Evolutionary conservation across 2,113 vertebrate species (phyloP).

Genomic region (Syrrhaptes paradoxus): DNA sequence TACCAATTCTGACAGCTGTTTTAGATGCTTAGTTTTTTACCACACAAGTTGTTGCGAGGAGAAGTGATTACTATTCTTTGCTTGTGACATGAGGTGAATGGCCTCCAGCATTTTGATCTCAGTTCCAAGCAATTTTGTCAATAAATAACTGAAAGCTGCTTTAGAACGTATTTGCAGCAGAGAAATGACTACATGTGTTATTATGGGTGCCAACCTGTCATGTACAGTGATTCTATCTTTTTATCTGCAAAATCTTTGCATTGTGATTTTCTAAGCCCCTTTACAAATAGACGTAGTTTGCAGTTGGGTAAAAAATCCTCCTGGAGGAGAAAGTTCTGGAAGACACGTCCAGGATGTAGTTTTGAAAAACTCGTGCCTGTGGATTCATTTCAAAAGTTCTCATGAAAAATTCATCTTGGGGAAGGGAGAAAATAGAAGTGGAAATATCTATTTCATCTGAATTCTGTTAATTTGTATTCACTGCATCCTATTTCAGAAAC

Average conservation of each 20-base stretch:
- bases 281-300: neutral
- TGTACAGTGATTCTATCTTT: constrained; percentile 26
- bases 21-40: neutral
- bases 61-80: neutral
- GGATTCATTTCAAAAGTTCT: neutral
- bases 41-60: neutral
- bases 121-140: neutral
- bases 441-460: neutral
- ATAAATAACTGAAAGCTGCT: constrained; percentile 33
- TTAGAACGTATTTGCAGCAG: constrained; percentile 39
- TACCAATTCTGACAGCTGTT: neutral
- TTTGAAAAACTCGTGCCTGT: neutral
- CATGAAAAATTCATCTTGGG: constrained; percentile 22
- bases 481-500: neutral
- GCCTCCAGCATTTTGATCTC: neutral
- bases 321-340: neutral
- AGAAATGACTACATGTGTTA: constrained; percentile 35
- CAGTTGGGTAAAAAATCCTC: neutral
- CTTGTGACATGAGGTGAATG: neutral
- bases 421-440: neutral
- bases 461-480: constrained; percentile 14
- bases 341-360: neutral
- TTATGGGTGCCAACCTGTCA: constrained; percentile 34
- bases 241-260: constrained; percentile 43
- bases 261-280: constrained; percentile 41